These are phyloP conservation scores for Oriolus oriolus DNA, from an alignment of 2,113 vertebrate genomes.

Conservation along the genomic window DNA sequence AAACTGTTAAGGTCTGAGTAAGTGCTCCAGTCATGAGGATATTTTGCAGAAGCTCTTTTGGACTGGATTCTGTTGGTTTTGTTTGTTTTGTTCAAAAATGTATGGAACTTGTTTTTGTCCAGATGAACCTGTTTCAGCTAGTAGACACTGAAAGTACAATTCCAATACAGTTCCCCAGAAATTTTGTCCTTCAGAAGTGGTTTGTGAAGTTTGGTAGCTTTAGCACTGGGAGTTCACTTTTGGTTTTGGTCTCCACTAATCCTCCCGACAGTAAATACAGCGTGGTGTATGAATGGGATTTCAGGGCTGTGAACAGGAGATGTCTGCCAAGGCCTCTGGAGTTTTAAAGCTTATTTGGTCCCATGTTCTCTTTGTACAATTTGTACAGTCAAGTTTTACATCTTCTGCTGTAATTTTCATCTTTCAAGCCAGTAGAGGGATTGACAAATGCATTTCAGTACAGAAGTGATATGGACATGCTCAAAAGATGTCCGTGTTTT, in stretches of 20 bases:
- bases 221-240: background rate
- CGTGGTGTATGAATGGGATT: background rate
- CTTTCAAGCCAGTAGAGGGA: background rate
- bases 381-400: background rate
- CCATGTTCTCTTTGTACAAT: background rate
- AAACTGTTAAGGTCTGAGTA: background rate
- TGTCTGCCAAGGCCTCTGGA: background rate
- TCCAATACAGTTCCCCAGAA: background rate
- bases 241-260: background rate
- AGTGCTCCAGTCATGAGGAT: background rate
- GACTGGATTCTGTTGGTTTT: background rate
- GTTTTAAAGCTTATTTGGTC: background rate
- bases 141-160: background rate
- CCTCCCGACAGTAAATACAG: background rate
- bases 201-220: background rate
- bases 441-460: background rate
- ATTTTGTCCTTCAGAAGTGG: background rate
- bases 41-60: background rate
- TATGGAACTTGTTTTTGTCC: background rate
- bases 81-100: background rate
- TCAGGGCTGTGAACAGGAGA: background rate
- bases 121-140: background rate
- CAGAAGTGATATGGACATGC: background rate
- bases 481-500: background rate
- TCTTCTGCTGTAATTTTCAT: background rate